Evolutionary conservation across 2,113 vertebrate species (phyloP), one percentile per base, ranked within the genome.

Genomic region (Mustela nigripes): DNA sequence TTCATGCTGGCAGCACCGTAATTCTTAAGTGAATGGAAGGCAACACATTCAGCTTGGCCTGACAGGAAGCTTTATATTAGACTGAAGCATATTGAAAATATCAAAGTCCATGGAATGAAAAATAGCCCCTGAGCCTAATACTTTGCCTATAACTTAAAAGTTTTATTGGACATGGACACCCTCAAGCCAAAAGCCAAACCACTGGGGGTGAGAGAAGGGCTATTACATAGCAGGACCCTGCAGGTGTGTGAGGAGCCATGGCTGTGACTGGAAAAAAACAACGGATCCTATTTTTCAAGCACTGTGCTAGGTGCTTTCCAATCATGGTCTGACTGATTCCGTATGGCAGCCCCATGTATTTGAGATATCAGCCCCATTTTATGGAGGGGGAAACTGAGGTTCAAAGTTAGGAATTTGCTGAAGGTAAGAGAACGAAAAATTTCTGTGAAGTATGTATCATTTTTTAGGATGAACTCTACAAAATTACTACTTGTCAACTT

Each of bases 21-120:
- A 94, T 67, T 92, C 97, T 67, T 42, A 65, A 0, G 1, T 5
- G 33, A 3, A 0, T 24, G 65, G 78, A 89, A 80, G 94, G 85
- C 76, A 53, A 33, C 5, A 26, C 73, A 9, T 56, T 94, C 56
- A 18, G 83, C 62, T 58, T 67, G 53, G 71, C 28, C 79, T 85
- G 63, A 73, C 63, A 53, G 88, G 67, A 88, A 86, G 71, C 91
- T 97, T 76, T 67, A 65, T 71, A 56, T 65, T 81, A 90, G 39
- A 69, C 92, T 56, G 60, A 53, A 89, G 69, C 87, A 74, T 69
- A 94, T 5, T 85, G 65, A 93, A 96, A 84, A 92, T 71, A 97
- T 67, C 91, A 85, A 92, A 76, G 67, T 86, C 86, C 71, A 22
- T 16, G 26, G 69, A 79, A 89, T 81, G 60, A 85, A 95, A 83